These are phyloP conservation scores for Drepanosiphum platanoidis DNA, from an alignment of 2,888 invertebrate genomes.

Conservation along the genomic window DNA sequence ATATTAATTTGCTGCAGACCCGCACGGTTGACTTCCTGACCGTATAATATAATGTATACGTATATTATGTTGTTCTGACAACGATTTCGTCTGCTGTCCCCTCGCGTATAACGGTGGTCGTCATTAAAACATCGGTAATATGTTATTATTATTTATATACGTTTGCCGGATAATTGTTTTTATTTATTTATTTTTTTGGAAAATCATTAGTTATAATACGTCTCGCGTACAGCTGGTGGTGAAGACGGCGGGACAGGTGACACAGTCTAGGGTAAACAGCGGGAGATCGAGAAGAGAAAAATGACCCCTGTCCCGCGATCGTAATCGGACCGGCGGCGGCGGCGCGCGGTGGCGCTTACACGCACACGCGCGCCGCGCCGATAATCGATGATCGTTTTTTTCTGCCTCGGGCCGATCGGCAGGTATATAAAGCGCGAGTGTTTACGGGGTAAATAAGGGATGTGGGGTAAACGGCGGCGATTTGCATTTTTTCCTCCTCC, in stretches of 20 bases:
- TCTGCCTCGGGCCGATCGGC: slow-evolving; percentile 32
- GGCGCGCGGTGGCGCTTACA: slow-evolving; percentile 13
- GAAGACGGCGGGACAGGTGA: slow-evolving; percentile 40
- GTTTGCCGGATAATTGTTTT: background rate
- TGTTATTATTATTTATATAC: background rate
- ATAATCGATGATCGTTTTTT: slow-evolving; percentile 58
- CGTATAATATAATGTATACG: too few relatives aligned
- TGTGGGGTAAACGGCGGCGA: background rate
- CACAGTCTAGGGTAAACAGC: slow-evolving; percentile 35
- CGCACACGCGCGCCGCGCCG: too few relatives aligned
- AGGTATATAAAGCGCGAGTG: background rate
- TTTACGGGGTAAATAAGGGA: background rate
- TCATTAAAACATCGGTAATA: too few relatives aligned
- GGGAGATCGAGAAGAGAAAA: slow-evolving; percentile 47
- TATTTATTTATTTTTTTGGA: background rate
- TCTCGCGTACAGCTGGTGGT: slow-evolving; percentile 12
- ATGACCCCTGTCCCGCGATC: slow-evolving; percentile 53
- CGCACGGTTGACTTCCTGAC: too few relatives aligned
- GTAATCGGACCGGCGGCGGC: slow-evolving; percentile 41
- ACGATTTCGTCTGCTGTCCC: background rate
- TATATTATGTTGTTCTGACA: background rate
- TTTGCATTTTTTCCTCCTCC: slow-evolving; percentile 22
- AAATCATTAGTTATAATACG: background rate
- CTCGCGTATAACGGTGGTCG: too few relatives aligned
- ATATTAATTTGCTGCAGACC: too few relatives aligned